Percentiles rank a stretch among this genome's conserved stretches.
Evolutionary conservation across 1,140 invertebrate species (phyloP).

Genomic region (Theocolax elegans): DNA sequence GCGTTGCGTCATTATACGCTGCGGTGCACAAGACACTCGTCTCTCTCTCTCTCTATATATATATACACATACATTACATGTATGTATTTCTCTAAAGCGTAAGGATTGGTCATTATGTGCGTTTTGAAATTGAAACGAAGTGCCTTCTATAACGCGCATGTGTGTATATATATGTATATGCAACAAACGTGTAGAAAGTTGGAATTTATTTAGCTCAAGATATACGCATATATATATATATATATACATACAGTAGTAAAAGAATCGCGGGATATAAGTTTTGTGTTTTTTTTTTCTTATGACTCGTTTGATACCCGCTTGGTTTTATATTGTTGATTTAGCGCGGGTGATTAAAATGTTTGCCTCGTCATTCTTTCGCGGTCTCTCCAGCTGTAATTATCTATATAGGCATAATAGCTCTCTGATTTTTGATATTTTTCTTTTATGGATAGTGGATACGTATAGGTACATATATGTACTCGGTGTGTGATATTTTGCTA

Average conservation of each 20-base stretch:
- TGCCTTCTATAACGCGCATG: background rate
- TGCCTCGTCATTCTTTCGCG: too few relatives aligned
- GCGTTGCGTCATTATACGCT: background rate
- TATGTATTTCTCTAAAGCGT: too few relatives aligned
- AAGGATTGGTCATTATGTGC: slow-evolving; percentile 8
- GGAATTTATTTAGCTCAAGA: slow-evolving; percentile 1
- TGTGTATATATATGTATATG: background rate
- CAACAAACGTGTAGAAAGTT: slow-evolving; percentile 14
- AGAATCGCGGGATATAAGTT: background rate
- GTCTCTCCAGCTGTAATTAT: too few relatives aligned
- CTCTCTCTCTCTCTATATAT: too few relatives aligned
- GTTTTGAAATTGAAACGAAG: slow-evolving; percentile 26
- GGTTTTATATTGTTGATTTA: slow-evolving; percentile 25
- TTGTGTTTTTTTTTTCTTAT: background rate
- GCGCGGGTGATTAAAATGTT: slow-evolving; percentile 15
- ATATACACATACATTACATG: too few relatives aligned
- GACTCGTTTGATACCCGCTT: background rate
- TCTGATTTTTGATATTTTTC: too few relatives aligned
- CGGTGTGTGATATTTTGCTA: too few relatives aligned
- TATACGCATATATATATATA: too few relatives aligned
- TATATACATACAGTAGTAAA: slow-evolving; percentile 7
- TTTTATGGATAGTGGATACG: too few relatives aligned
- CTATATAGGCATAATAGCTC: too few relatives aligned
- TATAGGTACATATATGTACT: too few relatives aligned
- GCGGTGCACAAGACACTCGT: too few relatives aligned